Evolutionary conservation across 2,113 vertebrate species (phyloP), one percentile per base, ranked within the genome.

Genomic region (Phaethornis superciliosus): DNA sequence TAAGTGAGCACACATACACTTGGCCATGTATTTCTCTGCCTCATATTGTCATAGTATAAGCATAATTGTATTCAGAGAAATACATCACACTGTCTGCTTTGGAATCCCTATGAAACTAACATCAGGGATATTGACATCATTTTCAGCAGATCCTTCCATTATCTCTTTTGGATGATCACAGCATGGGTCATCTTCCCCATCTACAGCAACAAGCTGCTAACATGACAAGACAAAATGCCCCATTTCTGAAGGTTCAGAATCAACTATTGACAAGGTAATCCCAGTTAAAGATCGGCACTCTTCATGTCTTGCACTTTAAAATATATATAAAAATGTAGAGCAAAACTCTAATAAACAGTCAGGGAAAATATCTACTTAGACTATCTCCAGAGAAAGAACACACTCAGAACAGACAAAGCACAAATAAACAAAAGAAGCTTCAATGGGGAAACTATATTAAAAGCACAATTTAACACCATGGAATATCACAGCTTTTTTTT

Each of bases 71-170:
- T 77, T 92, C 88, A 90, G 65, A 77, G 33, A 96, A 91, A 85
- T 84, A 69, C 28, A 80, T 90, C 90, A 89, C 65, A 42, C 46
- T 88, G 52, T 71, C 86, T 70, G 47, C 83, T 80, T 64, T 24
- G 83, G 74, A 97, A 92, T 93, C 55, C 79, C 86, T 89, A 63
- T 32, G 60, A 90, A 97, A 93, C 93, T 63, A 94, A 68, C 44
- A 89, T 72, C 56, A 62, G 72, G 76, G 32, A 81, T 72, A 75
- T 32, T 78, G 81, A 91, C 76, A 96, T 49, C 62, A 81, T 86
- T 72, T 94, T 63, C 79, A 56, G 52, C 91, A 93, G 82, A 58
- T 62, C 72, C n/a, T 90, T 90, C 76, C 17, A 15, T 76, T 85
- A 78, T 82, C 86, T 90, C 80, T 85, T 79, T 46, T 46, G 1